These are phyloP conservation scores for Aplysina aerophoba DNA, from an alignment of 37 sponge, comb jelly and placozoan species.

Conservation along the genomic window DNA sequence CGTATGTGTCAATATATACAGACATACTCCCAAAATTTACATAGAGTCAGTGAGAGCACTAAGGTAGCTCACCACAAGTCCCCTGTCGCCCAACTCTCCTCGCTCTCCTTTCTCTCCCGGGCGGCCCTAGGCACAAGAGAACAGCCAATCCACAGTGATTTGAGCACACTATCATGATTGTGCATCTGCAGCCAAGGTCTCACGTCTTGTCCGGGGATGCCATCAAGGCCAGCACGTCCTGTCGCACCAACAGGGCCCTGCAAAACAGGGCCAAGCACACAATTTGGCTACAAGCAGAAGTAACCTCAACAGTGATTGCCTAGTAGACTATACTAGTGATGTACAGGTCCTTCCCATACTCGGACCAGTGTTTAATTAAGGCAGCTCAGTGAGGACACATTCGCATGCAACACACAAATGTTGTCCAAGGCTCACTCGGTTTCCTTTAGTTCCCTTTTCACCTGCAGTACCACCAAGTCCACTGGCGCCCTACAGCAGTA, in stretches of 20 bases:
- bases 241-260: neutral
- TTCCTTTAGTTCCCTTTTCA: constrained; percentile 56
- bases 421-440: neutral
- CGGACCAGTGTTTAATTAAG: too few relatives aligned
- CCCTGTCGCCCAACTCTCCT: neutral
- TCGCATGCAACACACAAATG: too few relatives aligned
- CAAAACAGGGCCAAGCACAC: neutral
- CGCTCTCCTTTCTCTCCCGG: constrained; percentile 23
- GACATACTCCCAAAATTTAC: neutral
- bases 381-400: too few relatives aligned
- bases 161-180: neutral
- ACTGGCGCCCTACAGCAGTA: constrained; percentile 43
- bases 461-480: constrained; percentile 55
- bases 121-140: neutral
- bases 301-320: too few relatives aligned
- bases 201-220: constrained; percentile 27
- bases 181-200: constrained; percentile 28
- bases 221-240: constrained; percentile 28
- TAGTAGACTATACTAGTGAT: too few relatives aligned
- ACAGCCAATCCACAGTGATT: neutral
- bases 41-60: too few relatives aligned
- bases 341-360: too few relatives aligned
- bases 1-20: neutral
- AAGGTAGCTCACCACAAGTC: neutral
- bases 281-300: too few relatives aligned